These are phyloP conservation scores for Palythoa heliodiscus DNA, from an alignment of 92 coral and sea anemone genomes.

Conservation along the genomic window DNA sequence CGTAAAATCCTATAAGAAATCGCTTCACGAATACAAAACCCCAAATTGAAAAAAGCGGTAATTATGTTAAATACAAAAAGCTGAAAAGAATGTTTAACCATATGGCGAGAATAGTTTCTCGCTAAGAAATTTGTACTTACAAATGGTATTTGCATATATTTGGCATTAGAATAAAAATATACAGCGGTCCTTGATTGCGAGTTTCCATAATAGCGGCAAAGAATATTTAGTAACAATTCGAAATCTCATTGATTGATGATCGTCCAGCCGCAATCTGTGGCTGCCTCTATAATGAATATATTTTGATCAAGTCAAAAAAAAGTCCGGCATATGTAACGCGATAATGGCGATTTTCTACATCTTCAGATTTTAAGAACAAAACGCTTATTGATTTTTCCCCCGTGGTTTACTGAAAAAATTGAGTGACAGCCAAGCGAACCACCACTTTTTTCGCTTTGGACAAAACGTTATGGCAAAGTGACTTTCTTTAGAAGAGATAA, in stretches of 20 bases:
- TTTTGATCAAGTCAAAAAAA: constrained; percentile 1
- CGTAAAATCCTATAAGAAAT: background rate
- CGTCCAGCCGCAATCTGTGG: constrained; percentile 7
- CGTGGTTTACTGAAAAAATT: no score
- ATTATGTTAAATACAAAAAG: background rate
- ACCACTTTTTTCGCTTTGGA: background rate
- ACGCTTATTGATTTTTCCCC: background rate
- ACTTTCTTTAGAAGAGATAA: constrained; percentile 17
- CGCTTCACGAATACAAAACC: background rate
- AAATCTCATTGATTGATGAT: background rate
- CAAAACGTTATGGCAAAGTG: constrained; percentile 14
- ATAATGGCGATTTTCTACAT: background rate
- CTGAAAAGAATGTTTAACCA: background rate
- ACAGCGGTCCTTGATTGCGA: background rate
- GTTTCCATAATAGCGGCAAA: background rate
- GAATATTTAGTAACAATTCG: background rate
- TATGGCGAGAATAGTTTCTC: background rate
- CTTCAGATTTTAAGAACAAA: background rate
- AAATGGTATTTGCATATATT: background rate
- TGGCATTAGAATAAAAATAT: background rate
- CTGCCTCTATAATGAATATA: background rate
- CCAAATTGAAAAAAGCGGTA: background rate
- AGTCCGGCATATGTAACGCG: background rate
- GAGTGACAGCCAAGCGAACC: background rate
- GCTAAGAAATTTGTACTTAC: background rate